These are phyloP conservation scores for Microctenopoma stevenorrisi DNA, from an alignment of 2,797 vertebrate genomes.

Conservation along the genomic window DNA sequence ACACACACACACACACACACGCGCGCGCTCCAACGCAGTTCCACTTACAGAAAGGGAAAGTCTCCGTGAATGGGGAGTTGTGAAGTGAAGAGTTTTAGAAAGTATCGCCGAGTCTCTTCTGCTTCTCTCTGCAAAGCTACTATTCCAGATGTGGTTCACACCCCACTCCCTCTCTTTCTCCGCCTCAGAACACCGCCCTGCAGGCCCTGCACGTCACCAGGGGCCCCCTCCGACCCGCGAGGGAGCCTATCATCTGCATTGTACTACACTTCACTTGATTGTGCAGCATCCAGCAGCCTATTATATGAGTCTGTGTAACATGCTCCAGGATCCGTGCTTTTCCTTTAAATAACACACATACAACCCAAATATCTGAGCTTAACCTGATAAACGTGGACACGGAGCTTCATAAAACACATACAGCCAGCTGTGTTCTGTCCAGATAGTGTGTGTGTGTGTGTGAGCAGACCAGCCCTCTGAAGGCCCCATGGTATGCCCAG, in stretches of 20 bases:
- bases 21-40: conserved; percentile 32
- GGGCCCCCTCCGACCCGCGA: conserved; percentile 46
- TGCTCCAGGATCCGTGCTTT: too few relatives aligned
- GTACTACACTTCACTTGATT: conserved; percentile 29
- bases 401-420: conserved; percentile 45
- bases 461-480: conserved; percentile 53
- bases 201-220: conserved; percentile 81
- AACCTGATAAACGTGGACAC: conserved; percentile 27
- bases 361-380: neutral
- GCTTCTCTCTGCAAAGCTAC: conserved; percentile 70
- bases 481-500: conserved; percentile 79
- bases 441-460: conserved; percentile 23
- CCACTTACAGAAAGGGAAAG: conserved; percentile 72
- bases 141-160: conserved; percentile 86
- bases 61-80: conserved; percentile 50
- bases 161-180: conserved; percentile 73
- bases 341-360: conserved; percentile 4
- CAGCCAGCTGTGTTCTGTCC: conserved; percentile 23
- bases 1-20: too few relatives aligned
- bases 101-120: conserved; percentile 57
- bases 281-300: conserved; percentile 22
- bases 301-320: neutral
- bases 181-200: conserved; percentile 85
- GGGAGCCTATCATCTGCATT: conserved; percentile 51
- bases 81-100: conserved; percentile 57